These are phyloP conservation scores for Callaeas wilsoni DNA, from an alignment of 2,113 vertebrate species.

Conservation along the genomic window DNA sequence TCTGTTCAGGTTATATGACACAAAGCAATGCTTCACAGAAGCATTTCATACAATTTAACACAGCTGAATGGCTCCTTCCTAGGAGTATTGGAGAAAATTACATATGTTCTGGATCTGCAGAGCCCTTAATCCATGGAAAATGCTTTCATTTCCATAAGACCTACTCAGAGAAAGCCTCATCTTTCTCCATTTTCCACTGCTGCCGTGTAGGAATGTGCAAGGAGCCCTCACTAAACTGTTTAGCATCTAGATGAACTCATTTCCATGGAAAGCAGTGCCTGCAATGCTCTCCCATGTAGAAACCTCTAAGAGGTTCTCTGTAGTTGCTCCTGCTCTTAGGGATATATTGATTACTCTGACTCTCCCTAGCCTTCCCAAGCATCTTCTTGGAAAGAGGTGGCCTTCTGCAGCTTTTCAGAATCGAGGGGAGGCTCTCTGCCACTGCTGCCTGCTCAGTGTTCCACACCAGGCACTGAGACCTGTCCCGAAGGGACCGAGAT, in stretches of 20 bases:
- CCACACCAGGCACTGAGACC: background rate
- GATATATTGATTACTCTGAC: background rate
- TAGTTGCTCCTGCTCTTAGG: background rate
- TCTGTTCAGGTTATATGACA: background rate
- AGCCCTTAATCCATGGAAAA: conserved; percentile 31
- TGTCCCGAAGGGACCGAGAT: background rate
- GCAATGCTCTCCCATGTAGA: background rate
- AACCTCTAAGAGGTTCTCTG: background rate
- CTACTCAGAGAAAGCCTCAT: background rate
- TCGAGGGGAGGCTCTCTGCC: background rate
- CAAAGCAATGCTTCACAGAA: background rate
- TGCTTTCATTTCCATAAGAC: conserved; percentile 1
- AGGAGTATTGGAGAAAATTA: background rate
- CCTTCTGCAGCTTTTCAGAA: background rate
- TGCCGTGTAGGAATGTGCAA: background rate
- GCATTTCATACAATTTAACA: background rate
- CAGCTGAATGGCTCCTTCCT: background rate
- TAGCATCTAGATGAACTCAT: conserved; percentile 43
- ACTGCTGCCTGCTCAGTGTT: background rate
- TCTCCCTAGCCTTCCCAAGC: background rate
- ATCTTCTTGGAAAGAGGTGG: background rate
- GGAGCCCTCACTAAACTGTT: conserved; percentile 11
- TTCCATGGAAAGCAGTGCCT: background rate
- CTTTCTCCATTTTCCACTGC: conserved; percentile 10
- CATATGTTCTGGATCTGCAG: conserved; percentile 13